These are phyloP conservation scores for Synanthedon formicaeformis DNA, from an alignment of 2,888 invertebrate genomes.

Conservation along the genomic window DNA sequence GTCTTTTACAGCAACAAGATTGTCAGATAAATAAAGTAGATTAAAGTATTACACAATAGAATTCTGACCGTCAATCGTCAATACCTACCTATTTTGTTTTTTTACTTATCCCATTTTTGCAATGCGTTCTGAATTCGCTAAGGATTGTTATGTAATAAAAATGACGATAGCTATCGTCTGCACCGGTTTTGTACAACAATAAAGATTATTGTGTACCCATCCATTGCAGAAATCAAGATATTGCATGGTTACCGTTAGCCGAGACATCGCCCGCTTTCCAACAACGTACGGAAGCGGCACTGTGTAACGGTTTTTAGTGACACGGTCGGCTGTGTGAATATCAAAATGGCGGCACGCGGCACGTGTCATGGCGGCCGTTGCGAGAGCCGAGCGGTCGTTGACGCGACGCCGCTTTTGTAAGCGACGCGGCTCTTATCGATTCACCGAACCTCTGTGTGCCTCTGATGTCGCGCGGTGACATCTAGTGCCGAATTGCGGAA, in stretches of 20 bases:
- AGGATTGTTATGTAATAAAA: too few species aligned
- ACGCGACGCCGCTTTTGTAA: conserved; percentile 30
- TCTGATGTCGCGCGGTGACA: conserved; percentile 32
- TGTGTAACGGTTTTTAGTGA: background rate
- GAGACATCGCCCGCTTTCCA: conserved; percentile 2
- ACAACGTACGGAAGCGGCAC: background rate
- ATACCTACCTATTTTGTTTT: too few species aligned
- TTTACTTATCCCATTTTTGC: too few species aligned
- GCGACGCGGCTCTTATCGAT: conserved; percentile 38
- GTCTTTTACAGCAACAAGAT: too few species aligned
- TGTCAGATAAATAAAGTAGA: too few species aligned
- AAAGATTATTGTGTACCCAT: too few species aligned
- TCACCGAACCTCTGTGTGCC: conserved; percentile 8
- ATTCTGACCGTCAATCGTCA: too few species aligned
- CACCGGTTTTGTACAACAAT: too few species aligned
- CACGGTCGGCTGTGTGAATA: conserved; percentile 7
- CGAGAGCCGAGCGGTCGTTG: conserved; percentile 48
- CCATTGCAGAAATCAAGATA: background rate
- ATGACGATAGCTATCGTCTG: too few species aligned
- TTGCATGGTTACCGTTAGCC: background rate
- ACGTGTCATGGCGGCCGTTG: conserved; percentile 31
- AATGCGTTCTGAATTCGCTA: too few species aligned
- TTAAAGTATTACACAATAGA: too few species aligned
- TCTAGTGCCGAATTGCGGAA: conserved; percentile 21
- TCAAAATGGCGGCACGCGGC: conserved; percentile 61